Evolutionary conservation across 2,888 invertebrate genomes (phyloP).

Genomic region (Synanthedon andrenaeformis): DNA sequence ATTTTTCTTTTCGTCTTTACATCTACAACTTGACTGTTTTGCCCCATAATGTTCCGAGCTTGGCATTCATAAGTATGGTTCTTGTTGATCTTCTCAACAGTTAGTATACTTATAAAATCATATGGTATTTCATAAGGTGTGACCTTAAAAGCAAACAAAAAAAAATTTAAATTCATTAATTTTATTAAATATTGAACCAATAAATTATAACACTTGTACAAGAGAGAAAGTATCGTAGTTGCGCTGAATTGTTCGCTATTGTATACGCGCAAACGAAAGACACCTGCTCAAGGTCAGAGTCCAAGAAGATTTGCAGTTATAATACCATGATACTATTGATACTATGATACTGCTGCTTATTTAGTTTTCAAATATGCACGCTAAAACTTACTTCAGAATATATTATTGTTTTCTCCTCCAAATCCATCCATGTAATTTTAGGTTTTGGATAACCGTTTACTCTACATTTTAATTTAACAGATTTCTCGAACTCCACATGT

Average conservation of each 20-base stretch:
- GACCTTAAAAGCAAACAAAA: neutral
- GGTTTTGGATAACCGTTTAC: conserved; percentile 7
- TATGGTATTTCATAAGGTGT: neutral
- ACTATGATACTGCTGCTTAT: too few species aligned
- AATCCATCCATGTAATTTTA: conserved; percentile 7
- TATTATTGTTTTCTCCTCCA: neutral
- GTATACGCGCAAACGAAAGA: too few species aligned
- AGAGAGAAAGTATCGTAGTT: too few species aligned
- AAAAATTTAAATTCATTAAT: neutral
- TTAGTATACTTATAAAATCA: neutral
- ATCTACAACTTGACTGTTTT: neutral
- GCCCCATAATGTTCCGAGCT: neutral
- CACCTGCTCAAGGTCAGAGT: too few species aligned
- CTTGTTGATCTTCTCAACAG: neutral
- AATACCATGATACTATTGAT: too few species aligned
- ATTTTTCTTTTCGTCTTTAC: neutral
- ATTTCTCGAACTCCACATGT: conserved; percentile 1
- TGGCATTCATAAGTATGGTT: conserved; percentile 1
- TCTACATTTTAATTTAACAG: conserved; percentile 6
- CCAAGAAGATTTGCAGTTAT: too few species aligned
- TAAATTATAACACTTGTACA: neutral
- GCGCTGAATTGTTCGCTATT: too few species aligned
- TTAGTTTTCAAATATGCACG: too few species aligned
- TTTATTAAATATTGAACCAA: neutral
- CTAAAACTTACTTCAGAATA: conserved; percentile 2